Evolutionary conservation across 1,140 invertebrate genomes (phyloP).

Genomic region (Bursaphelenchus mucronatus): DNA sequence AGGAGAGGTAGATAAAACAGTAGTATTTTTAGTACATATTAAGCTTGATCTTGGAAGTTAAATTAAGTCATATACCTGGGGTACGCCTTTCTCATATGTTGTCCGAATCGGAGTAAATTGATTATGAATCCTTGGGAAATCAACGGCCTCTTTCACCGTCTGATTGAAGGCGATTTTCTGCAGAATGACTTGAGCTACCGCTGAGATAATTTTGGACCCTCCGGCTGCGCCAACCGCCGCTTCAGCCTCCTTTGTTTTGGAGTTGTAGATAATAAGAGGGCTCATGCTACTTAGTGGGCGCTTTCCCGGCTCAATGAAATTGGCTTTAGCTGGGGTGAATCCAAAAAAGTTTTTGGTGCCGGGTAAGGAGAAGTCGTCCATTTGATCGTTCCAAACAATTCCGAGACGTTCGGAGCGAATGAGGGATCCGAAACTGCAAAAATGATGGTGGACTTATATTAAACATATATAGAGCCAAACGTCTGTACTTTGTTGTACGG

Average conservation of each 20-base stretch:
- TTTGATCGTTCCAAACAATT: slow-evolving; percentile 83
- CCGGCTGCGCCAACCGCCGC: slow-evolving; percentile 82
- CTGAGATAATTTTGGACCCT: slow-evolving; percentile 80
- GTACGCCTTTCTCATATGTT: slow-evolving; percentile 73
- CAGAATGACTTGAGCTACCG: slow-evolving; percentile 73
- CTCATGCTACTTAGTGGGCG: slow-evolving; percentile 84
- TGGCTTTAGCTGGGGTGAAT: slow-evolving; percentile 70
- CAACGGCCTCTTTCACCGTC: slow-evolving; percentile 79
- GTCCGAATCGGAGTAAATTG: slow-evolving; percentile 79
- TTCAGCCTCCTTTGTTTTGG: slow-evolving; percentile 64
- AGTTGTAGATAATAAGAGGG: slow-evolving; percentile 76
- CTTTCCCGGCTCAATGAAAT: slow-evolving; percentile 74
- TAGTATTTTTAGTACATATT: neutral
- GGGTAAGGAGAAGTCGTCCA: slow-evolving; percentile 88
- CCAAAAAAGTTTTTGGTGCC: slow-evolving; percentile 73
- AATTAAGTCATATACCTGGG: slow-evolving; percentile 64
- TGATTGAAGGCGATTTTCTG: slow-evolving; percentile 77
- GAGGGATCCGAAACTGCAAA: slow-evolving; percentile 73
- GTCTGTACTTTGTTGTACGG: too few species aligned
- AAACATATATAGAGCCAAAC: too few species aligned
- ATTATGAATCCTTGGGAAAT: slow-evolving; percentile 81
- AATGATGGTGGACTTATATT: neutral
- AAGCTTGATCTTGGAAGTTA: slow-evolving; percentile 5
- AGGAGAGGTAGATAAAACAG: too few species aligned
- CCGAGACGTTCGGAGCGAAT: slow-evolving; percentile 74